Conservation (phyloP, 2,888 invertebrate species). For the Melanotus villosus region DNA sequence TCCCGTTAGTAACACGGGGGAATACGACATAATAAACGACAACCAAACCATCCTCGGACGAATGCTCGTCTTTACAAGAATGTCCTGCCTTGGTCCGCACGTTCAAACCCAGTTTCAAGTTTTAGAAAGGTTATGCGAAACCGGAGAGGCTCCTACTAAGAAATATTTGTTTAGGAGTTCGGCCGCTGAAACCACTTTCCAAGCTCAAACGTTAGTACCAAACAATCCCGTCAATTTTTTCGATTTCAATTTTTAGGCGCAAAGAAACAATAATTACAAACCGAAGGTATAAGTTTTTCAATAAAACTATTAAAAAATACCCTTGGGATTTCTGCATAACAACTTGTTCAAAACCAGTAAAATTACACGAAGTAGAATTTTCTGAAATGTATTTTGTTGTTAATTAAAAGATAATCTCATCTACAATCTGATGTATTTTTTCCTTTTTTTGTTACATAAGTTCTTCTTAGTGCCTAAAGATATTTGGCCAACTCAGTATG, state of each 20-base stretch:
- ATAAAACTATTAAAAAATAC: not conserved
- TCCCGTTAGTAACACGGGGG: slow-evolving; percentile 65
- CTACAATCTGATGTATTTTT: too few relatives aligned
- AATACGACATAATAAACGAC: slow-evolving; percentile 64
- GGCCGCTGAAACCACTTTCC: slow-evolving; percentile 58
- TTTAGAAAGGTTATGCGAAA: slow-evolving; percentile 30
- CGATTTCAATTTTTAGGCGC: not conserved
- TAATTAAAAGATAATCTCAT: too few relatives aligned
- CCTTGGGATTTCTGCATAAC: too few relatives aligned
- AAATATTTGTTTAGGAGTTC: slow-evolving; percentile 60
- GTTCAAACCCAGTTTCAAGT: slow-evolving; percentile 65
- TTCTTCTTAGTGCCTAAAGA: too few relatives aligned
- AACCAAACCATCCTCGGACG: slow-evolving; percentile 67
- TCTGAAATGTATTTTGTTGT: not conserved
- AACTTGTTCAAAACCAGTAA: too few relatives aligned
- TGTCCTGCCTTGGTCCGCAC: slow-evolving; percentile 70
- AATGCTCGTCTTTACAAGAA: slow-evolving; percentile 68
- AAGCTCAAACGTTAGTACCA: slow-evolving; percentile 57
- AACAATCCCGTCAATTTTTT: not conserved
- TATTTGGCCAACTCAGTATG: too few relatives aligned
- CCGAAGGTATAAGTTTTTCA: not conserved
- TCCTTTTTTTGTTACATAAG: too few relatives aligned
- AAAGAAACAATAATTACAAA: too few relatives aligned
- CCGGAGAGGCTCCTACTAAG: slow-evolving; percentile 39
- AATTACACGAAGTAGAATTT: too few relatives aligned